Evolutionary conservation across 2,113 vertebrate species (phyloP).

Genomic region (Elachura formosa): DNA sequence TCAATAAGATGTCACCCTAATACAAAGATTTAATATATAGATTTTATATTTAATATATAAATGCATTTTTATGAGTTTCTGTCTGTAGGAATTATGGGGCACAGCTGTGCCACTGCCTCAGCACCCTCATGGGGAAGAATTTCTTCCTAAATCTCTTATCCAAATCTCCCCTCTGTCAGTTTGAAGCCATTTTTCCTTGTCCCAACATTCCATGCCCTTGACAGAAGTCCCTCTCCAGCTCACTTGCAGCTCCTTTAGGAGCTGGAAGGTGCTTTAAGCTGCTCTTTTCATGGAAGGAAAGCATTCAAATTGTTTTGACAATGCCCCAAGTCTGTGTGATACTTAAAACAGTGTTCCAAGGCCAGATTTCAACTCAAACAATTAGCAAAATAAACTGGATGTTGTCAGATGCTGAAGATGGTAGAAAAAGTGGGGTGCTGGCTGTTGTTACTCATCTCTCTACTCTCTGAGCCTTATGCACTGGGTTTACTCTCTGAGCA

Average conservation of each 20-base stretch:
- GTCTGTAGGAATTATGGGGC: neutral
- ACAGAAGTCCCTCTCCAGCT: neutral
- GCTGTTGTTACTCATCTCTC: neutral
- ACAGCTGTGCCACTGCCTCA: neutral
- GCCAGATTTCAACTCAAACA: constrained; percentile 71
- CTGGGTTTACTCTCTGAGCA: neutral
- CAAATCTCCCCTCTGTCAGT: neutral
- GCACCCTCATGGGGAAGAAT: neutral
- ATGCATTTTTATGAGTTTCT: neutral
- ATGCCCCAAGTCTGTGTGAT: constrained; percentile 56
- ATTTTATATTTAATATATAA: neutral
- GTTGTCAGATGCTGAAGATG: constrained; percentile 48
- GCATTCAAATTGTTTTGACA: constrained; percentile 37
- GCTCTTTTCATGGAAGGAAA: constrained; percentile 35
- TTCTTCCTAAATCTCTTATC: neutral
- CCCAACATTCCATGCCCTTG: neutral
- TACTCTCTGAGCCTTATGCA: neutral
- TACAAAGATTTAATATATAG: neutral
- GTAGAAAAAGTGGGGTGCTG: neutral
- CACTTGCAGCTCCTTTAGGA: neutral
- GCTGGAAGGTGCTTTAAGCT: neutral
- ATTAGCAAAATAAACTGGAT: constrained; percentile 54
- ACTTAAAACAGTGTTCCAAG: constrained; percentile 62
- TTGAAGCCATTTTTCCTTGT: neutral
- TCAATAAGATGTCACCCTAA: neutral